Evolutionary conservation across 2,797 vertebrate genomes (phyloP).

Genomic region (Lepilemur ruficaudatus): DNA sequence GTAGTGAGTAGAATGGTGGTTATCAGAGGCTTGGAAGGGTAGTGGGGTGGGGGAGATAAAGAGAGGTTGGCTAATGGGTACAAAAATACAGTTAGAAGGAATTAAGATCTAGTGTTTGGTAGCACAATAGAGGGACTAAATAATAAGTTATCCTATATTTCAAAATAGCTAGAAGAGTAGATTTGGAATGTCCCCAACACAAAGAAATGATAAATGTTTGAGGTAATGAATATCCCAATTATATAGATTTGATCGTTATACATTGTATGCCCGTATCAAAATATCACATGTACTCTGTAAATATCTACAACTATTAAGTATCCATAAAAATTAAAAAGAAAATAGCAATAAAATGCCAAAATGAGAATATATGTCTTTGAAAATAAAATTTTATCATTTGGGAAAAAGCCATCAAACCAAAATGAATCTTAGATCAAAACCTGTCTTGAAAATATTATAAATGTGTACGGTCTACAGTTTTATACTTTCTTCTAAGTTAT

Average conservation of each 20-base stretch:
- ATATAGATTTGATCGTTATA: not conserved
- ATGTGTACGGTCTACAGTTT: conserved; percentile 23
- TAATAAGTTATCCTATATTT: not conserved
- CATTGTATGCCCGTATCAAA: not conserved
- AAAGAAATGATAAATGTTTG: not conserved
- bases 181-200: not conserved
- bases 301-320: not conserved
- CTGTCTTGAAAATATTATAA: conserved; percentile 15
- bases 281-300: not conserved
- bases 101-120: not conserved
- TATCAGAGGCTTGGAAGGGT: not conserved
- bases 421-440: not conserved
- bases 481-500: conserved; percentile 23
- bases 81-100: not conserved
- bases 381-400: conserved; percentile 14
- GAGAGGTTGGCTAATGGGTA: not conserved
- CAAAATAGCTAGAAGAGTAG: not conserved
- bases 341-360: conserved; percentile 10
- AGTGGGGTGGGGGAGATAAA: not conserved
- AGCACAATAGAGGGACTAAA: not conserved
- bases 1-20: not conserved
- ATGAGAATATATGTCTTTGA: not conserved
- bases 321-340: not conserved
- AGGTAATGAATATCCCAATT: not conserved
- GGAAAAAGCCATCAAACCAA: not conserved